A percentile compares a stretch with the other conserved stretches of the same genome.
These are phyloP conservation scores for Ptychochromis oligacanthus DNA, from an alignment of 2,113 vertebrate species.

Conservation along the genomic window DNA sequence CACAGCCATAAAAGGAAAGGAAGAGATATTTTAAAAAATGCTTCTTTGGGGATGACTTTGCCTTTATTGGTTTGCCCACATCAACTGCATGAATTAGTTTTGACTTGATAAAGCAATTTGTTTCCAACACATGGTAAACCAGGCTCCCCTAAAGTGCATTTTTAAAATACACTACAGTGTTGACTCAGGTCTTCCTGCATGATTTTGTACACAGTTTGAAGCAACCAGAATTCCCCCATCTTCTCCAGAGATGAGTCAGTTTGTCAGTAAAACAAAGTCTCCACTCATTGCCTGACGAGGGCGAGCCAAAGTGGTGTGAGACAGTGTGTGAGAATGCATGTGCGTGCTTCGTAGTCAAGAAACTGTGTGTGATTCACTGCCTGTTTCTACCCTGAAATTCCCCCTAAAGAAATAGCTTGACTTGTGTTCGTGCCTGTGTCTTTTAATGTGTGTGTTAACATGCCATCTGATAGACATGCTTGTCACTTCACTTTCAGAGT, in stretches of 20 bases:
- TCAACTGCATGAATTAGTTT: constrained; percentile 1
- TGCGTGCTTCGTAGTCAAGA: constrained; percentile 35
- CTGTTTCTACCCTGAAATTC: constrained; percentile 42
- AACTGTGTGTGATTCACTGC: constrained; percentile 57
- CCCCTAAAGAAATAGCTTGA: neutral
- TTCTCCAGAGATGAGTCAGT: constrained; percentile 74
- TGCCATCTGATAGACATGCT: constrained; percentile 52
- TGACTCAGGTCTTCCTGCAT: constrained; percentile 59
- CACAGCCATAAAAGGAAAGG: neutral
- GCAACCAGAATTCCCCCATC: constrained; percentile 63
- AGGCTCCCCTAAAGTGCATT: constrained; percentile 20
- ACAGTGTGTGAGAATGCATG: constrained; percentile 62
- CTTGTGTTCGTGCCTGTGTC: neutral
- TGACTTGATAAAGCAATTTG: constrained; percentile 22
- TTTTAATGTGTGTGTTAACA: neutral
- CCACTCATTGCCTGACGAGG: constrained; percentile 42
- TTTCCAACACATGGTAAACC: constrained; percentile 27
- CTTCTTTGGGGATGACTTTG: constrained; percentile 6
- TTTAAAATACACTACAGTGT: constrained; percentile 32
- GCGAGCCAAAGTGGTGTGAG: constrained; percentile 55
- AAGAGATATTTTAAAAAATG: neutral
- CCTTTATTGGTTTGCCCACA: neutral
- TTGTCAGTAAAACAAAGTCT: constrained; percentile 66
- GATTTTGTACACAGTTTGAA: constrained; percentile 47
- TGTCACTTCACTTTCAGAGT: constrained; percentile 78